Conservation (phyloP, 2,888 invertebrate genomes). For the Pheosia gnoma region DNA sequence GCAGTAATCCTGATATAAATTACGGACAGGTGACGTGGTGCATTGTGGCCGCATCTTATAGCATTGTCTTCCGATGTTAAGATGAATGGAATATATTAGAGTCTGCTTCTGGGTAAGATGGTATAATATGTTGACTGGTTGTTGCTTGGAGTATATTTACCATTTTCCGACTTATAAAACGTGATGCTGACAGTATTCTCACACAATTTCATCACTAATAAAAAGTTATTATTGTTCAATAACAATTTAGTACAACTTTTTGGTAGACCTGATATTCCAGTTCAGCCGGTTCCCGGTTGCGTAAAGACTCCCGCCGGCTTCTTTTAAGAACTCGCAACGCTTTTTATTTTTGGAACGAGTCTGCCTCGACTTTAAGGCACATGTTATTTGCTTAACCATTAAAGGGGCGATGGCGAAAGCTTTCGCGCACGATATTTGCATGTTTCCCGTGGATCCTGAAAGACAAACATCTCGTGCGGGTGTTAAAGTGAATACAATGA, state of each 20-base stretch:
- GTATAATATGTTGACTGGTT: neutral
- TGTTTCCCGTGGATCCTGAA: constrained; percentile 52
- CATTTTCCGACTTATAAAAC: too few relatives aligned
- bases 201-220: neutral
- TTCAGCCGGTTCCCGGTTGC: neutral
- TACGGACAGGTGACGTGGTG: constrained; percentile 2
- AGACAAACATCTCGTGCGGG: constrained; percentile 35
- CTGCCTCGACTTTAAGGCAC: too few relatives aligned
- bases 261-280: neutral
- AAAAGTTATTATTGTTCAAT: neutral
- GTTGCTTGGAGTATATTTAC: too few relatives aligned
- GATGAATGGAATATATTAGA: neutral
- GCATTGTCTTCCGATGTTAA: neutral
- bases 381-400: constrained; percentile 67
- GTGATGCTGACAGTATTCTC: neutral
- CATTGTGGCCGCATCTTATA: neutral
- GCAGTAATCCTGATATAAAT: constrained; percentile 6
- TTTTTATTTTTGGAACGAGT: constrained; percentile 44
- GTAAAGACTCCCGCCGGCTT: neutral
- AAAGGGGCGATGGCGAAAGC: constrained; percentile 54
- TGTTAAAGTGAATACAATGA: constrained; percentile 46
- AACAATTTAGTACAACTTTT: neutral
- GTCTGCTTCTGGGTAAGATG: neutral
- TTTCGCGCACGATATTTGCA: constrained; percentile 52
- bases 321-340: neutral